Evolutionary conservation across 1,140 invertebrate species (phyloP), one percentile per base, ranked within the genome.

Genomic region (Anoplolepis gracilipes): DNA sequence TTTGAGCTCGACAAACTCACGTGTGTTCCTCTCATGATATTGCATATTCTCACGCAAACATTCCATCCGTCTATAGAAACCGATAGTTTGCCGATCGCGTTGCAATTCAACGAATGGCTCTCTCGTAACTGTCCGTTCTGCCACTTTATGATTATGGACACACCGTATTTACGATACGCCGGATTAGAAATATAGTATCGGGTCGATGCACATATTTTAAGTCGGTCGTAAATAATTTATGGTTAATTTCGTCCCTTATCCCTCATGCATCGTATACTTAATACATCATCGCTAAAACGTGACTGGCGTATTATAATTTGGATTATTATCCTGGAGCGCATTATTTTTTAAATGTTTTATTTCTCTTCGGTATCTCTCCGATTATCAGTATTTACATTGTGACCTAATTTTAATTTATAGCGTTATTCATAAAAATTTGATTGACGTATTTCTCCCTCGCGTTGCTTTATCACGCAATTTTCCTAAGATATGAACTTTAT

Each of bases 61-160:
- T 28, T 49, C 30, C 30, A 33, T 22, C 22, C 36, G 73, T 46
- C 59, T 57, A 77, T 46, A 42, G 25, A 49, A 49, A 49, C 16
- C 42, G 42, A 28, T 49, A 46, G 25, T 28, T 46, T 25, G 30
- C 30, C 75, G 59, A 65, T 64, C 75, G 78, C 65, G 67, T 82
- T 59, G 78, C 78, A 61, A 82, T 82, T 82, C 36, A 59, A 36
- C 67, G 64, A 81, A 81, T 70, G 77, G 77, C 46, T n/a, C 64
- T 59, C 53, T 28, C 78, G 67, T 82, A 72, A 59, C 78, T 73
- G 78, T 82, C 78, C 53, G 36, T 82, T 13, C 67, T 53, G 78
- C 19, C 67, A 73, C 13, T 82, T 82, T 82, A 82, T 82, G 78
- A 82, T 82, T 82, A 82, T 82, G 57, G 78, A 82, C 78, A 73